These are phyloP conservation scores for Falco cherrug DNA, from an alignment of 2,797 vertebrate genomes.

Conservation along the genomic window DNA sequence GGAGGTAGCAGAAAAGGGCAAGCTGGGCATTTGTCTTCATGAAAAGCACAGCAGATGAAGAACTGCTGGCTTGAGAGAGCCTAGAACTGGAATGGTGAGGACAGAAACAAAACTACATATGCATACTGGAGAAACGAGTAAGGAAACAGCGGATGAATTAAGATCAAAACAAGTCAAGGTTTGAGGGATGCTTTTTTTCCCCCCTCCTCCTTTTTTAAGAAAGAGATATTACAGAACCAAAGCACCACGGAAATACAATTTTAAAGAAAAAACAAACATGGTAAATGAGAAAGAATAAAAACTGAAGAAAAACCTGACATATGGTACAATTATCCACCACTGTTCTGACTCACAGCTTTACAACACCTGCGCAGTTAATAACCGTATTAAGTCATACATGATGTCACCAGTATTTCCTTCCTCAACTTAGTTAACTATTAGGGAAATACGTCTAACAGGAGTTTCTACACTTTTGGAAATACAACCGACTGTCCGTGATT, in stretches of 20 bases:
- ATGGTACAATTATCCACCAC: conserved; percentile 34
- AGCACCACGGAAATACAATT: background rate
- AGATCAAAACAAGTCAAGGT: background rate
- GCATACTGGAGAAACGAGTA: background rate
- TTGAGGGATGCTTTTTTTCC: background rate
- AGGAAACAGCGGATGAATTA: background rate
- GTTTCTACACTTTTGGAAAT: background rate
- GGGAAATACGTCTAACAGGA: background rate
- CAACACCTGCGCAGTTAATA: conserved; percentile 40
- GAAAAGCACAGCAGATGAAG: background rate
- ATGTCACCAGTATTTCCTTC: conserved; percentile 47
- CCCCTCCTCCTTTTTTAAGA: background rate
- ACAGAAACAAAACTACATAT: background rate
- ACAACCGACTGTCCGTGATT: background rate
- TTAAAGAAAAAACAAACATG: background rate
- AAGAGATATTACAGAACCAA: background rate
- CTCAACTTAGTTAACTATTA: background rate
- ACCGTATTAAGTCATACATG: conserved; percentile 28
- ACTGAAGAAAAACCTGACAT: background rate
- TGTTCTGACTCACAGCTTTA: conserved; percentile 60
- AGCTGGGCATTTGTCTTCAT: background rate
- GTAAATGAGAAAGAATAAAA: background rate
- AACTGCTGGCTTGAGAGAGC: background rate
- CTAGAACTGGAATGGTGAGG: background rate
- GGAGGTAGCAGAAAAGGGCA: background rate